A percentile compares a stretch with the other conserved stretches of the same genome.
Conservation (phyloP, 2,113 vertebrate species). For the Alligator mississippiensis region DNA sequence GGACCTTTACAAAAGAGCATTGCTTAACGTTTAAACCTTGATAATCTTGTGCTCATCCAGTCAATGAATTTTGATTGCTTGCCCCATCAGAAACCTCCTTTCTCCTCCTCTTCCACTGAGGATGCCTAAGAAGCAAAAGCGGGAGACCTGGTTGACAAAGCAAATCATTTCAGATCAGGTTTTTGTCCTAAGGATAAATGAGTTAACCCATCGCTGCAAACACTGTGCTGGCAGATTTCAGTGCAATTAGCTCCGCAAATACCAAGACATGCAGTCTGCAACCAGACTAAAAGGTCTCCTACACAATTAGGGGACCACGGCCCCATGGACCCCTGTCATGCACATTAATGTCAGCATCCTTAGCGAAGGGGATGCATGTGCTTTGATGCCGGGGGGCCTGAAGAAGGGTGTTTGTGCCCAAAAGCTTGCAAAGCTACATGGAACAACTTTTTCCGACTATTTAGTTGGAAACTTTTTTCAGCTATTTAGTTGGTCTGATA, state of each 20-base stretch:
- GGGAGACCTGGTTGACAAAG: constrained; percentile 62
- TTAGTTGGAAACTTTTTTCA: too few relatives aligned
- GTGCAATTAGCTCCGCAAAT: constrained; percentile 82
- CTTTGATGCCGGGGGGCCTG: constrained; percentile 78
- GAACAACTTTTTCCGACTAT: too few relatives aligned
- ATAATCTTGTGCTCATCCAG: not conserved
- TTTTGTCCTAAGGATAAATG: constrained; percentile 71
- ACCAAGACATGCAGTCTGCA: constrained; percentile 81
- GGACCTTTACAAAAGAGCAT: not conserved
- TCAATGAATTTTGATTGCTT: not conserved
- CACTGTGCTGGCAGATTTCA: constrained; percentile 63
- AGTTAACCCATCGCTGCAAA: constrained; percentile 63
- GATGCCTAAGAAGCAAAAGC: not conserved
- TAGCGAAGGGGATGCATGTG: constrained; percentile 65
- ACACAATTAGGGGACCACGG: constrained; percentile 79
- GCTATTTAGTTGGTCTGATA: too few relatives aligned
- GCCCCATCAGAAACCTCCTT: not conserved
- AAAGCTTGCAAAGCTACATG: too few relatives aligned
- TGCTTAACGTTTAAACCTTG: not conserved
- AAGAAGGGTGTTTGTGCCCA: too few relatives aligned
- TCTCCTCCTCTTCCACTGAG: constrained; percentile 13
- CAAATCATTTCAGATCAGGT: constrained; percentile 17
- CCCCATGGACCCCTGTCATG: constrained; percentile 82
- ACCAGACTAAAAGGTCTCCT: constrained; percentile 82
- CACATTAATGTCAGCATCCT: constrained; percentile 80